Evolutionary conservation across 2,888 invertebrate genomes (phyloP).

Genomic region (Frankliniella intonsa): DNA sequence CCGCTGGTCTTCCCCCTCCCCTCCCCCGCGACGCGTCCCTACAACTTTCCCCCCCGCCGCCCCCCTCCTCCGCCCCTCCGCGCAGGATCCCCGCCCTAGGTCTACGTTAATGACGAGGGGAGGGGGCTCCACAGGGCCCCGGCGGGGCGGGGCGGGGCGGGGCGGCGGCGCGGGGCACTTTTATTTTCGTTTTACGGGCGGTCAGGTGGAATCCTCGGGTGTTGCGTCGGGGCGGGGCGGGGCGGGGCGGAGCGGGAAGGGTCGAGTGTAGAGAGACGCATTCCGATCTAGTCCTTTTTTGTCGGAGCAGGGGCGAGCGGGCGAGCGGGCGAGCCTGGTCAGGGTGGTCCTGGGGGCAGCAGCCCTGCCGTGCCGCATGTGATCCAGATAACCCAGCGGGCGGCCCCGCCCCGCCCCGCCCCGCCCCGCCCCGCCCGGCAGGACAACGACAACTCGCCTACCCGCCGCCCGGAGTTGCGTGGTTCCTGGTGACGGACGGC

Average conservation of each 20-base stretch:
- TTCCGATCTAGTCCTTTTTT: neutral
- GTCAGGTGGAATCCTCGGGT: constrained; percentile 6
- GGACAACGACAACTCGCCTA: too few species aligned
- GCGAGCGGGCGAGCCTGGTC: neutral
- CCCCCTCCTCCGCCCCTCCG: neutral
- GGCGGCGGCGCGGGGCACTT: neutral
- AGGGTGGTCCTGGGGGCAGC: neutral
- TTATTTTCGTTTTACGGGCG: constrained; percentile 16
- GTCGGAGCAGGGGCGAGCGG: too few species aligned
- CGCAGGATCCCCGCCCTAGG: too few species aligned
- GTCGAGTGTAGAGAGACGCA: neutral
- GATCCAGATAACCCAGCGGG: neutral
- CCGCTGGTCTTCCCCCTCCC: neutral
- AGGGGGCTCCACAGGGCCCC: too few species aligned
- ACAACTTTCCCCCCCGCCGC: neutral
- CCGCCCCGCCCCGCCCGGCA: neutral
- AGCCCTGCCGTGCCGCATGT: neutral
- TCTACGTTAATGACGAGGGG: too few species aligned
- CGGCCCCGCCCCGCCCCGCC: neutral
- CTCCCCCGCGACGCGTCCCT: neutral
- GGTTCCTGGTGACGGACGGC: neutral
- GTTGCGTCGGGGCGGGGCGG: too few species aligned
- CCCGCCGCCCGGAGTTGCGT: neutral
- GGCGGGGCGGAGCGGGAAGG: too few species aligned
- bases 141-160: neutral